Base-by-base conservation (phyloP, 1,140 invertebrate genomes). In the Microvelia longipes region DNA sequence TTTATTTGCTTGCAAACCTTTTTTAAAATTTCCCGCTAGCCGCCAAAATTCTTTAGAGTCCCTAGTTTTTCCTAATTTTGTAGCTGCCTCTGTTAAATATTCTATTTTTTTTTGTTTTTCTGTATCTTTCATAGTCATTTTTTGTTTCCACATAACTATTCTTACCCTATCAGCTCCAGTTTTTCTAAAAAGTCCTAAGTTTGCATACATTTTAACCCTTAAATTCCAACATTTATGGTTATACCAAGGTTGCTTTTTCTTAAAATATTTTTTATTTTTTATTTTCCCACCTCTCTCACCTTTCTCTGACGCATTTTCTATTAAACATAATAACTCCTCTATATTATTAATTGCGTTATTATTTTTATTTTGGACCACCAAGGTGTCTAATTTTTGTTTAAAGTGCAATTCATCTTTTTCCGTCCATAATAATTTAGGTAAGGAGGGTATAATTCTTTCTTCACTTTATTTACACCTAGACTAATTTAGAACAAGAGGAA, bases 41-140 rank as follows among this genome's bases (percentile, higher is more conserved):
- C 26, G 19, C 68, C 68, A 69, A 26, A 69, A 69, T 27, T 69
- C 29, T 27, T 28, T 69, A 27, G 29, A 26, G 27, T 69, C 60
- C 19, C n/a, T 69, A 11, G 60, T 27, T 26, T 60, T 27, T 61
- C 60, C 2, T 24, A 61, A 62, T 27, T 60, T 62, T 25, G 24
- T 28, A 25, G 50, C 26, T 1, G 25, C 25, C 25, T 27, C 15
- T 50, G 60, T 19, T 25, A 24, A 25, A 62, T 69, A 61, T 25
- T 29, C 26, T n/a, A 14, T 24, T 62, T 25, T 69, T 69, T 28
- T 69, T 69, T 2, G 29, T 1, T 50, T n/a, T 25, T 61, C 68
- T 28, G 1, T 60, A 2, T 13, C 25, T 28, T 11, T 27, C 14
- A 25, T 61, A 69, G 1, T 15, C 35, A 15, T 28, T 26, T 35